These are phyloP conservation scores for Leptopilina boulardi DNA, from an alignment of 1,140 invertebrate species.

Conservation along the genomic window DNA sequence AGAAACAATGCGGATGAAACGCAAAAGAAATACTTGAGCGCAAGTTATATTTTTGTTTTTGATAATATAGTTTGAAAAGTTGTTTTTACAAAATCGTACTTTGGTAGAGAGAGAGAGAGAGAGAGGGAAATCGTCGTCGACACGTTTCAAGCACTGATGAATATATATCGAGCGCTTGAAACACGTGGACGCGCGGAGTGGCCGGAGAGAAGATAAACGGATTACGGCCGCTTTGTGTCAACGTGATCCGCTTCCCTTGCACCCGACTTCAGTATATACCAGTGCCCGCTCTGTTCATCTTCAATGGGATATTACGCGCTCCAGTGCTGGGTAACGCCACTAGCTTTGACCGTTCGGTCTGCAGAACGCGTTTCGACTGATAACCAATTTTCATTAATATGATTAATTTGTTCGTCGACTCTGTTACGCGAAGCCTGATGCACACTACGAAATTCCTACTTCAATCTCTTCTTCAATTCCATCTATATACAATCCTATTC, in stretches of 20 bases:
- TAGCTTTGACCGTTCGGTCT: conserved; percentile 53
- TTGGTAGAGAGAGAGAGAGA: not conserved
- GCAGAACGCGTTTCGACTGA: conserved; percentile 64
- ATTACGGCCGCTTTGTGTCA: conserved; percentile 73
- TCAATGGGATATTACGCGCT: conserved; percentile 72
- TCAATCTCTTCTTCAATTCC: not conserved
- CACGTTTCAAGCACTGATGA: not conserved
- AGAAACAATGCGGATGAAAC: too few species aligned
- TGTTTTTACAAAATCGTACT: not conserved
- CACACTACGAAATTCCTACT: not conserved
- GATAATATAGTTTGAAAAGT: not conserved
- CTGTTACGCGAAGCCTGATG: not conserved
- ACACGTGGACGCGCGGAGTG: conserved; percentile 71
- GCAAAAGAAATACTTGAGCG: too few species aligned
- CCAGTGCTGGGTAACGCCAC: conserved; percentile 65
- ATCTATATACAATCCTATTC: not conserved
- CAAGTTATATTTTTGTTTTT: too few species aligned
- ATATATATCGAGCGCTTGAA: conserved; percentile 51
- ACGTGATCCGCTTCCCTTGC: conserved; percentile 71
- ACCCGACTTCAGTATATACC: conserved; percentile 57
- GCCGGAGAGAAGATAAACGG: conserved; percentile 74
- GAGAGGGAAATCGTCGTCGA: too few species aligned
- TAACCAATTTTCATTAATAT: conserved; percentile 75
- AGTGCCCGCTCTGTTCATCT: conserved; percentile 52
- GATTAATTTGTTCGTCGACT: conserved; percentile 55